phyloP scores from a whole-genome alignment of 2,797 vertebrate genomes.

The Paratrypauchen microcephalus region DNA sequence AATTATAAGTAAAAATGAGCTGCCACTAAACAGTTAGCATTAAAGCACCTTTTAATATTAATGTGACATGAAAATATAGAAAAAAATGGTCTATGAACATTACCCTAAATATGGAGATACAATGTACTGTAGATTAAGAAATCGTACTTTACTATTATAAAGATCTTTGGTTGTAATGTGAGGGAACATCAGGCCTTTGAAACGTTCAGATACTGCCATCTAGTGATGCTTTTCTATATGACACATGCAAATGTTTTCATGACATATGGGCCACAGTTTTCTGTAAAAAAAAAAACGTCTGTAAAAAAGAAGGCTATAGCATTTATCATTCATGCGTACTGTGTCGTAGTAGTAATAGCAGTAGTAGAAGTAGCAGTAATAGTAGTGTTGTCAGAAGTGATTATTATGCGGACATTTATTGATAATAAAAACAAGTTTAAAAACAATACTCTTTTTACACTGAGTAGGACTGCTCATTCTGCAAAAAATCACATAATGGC shows the following conservation, averaged over 20 bases:
- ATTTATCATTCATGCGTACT: no score
- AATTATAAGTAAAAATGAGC: slow-evolving; percentile 5
- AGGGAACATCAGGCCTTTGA: not conserved
- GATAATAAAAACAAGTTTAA: no score
- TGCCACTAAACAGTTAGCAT: not conserved
- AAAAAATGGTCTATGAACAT: not conserved
- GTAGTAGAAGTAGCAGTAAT: no score
- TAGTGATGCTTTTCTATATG: slow-evolving; percentile 17
- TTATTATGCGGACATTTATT: no score
- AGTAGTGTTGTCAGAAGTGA: no score
- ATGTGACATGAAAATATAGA: no score
- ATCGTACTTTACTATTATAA: not conserved
- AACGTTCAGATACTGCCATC: slow-evolving; percentile 51
- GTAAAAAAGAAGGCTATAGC: not conserved
- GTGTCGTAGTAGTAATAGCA: no score
- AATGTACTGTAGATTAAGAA: not conserved
- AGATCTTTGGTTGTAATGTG: not conserved
- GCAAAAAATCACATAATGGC: no score
- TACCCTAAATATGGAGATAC: not conserved
- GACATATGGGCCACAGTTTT: not conserved
- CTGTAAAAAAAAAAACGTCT: not conserved
- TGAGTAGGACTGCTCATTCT: no score
- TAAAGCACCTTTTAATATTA: not conserved
- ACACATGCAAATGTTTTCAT: slow-evolving; percentile 4
- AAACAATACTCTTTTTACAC: no score